Conservation (phyloP, 1,140 invertebrate genomes). For the Hestina assimilis region DNA sequence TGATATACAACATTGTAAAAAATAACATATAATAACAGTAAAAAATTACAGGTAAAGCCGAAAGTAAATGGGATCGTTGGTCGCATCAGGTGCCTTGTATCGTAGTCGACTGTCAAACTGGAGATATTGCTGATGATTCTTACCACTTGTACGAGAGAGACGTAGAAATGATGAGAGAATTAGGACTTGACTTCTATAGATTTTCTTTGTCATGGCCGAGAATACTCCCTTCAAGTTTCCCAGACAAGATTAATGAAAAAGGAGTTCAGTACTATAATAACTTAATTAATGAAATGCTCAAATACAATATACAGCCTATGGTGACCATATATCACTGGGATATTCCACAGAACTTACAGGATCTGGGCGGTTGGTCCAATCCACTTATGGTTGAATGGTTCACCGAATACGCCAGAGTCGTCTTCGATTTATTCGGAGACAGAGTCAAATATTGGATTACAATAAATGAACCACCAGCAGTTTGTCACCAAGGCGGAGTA, state of each 20-base stretch:
- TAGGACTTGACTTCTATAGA: conserved; percentile 79
- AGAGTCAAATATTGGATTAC: conserved; percentile 84
- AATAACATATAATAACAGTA: background rate
- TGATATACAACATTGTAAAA: no score
- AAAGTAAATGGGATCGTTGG: conserved; percentile 80
- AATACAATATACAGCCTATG: conserved; percentile 77
- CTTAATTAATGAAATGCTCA: conserved; percentile 80
- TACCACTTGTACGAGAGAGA: conserved; percentile 71
- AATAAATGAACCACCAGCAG: conserved; percentile 83
- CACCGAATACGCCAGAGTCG: conserved; percentile 80
- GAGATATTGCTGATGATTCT: conserved; percentile 64
- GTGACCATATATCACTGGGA: conserved; percentile 85
- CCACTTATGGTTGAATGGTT: conserved; percentile 81
- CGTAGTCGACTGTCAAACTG: conserved; percentile 78
- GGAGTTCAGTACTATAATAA: conserved; percentile 83
- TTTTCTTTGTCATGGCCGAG: conserved; percentile 84
- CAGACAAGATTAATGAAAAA: conserved; percentile 76
- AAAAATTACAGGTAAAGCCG: conserved; percentile 73
- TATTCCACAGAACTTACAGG: conserved; percentile 80
- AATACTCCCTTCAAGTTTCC: conserved; percentile 81
- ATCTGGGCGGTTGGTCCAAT: conserved; percentile 83
- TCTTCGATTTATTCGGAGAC: conserved; percentile 81
- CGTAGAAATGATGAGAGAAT: conserved; percentile 76
- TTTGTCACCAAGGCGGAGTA: conserved; percentile 73
- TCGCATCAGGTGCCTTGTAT: conserved; percentile 70